These are phyloP conservation scores for Oscheius sp. DNA, from an alignment of 1,140 invertebrate genomes.

Conservation along the genomic window DNA sequence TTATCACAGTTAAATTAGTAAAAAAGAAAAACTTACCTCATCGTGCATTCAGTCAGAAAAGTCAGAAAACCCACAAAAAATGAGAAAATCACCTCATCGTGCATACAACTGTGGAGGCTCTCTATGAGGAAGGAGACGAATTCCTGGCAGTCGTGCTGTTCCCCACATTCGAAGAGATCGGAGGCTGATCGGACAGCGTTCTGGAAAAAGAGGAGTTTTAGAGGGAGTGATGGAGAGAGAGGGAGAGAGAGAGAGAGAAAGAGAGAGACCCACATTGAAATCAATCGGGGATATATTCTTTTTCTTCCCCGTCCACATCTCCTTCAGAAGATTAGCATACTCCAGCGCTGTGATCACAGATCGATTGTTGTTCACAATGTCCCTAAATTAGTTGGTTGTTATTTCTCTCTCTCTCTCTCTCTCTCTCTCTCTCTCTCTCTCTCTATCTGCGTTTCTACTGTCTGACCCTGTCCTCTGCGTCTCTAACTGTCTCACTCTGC, in stretches of 20 bases:
- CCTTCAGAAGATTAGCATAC: slow-evolving; percentile 73
- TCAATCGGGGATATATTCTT: slow-evolving; percentile 76
- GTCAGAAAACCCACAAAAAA: too few relatives aligned
- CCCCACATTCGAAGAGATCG: slow-evolving; percentile 71
- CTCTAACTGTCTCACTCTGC: too few relatives aligned
- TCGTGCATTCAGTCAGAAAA: too few relatives aligned
- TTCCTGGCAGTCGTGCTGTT: slow-evolving; percentile 91
- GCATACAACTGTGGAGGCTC: slow-evolving; percentile 83
- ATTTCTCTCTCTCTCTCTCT: too few relatives aligned
- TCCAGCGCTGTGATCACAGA: slow-evolving; percentile 67
- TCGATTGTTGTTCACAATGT: background rate
- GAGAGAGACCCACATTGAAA: slow-evolving; percentile 69
- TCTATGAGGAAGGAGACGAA: slow-evolving; percentile 85
- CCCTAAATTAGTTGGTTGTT: too few relatives aligned
- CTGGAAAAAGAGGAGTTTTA: slow-evolving; percentile 41
- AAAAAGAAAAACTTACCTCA: too few relatives aligned
- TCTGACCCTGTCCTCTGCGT: too few relatives aligned
- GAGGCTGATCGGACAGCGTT: slow-evolving; percentile 67
- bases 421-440: too few relatives aligned
- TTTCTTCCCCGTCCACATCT: slow-evolving; percentile 74
- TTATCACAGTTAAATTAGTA: too few relatives aligned
- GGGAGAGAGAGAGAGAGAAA: slow-evolving; percentile 10
- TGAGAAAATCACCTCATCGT: background rate
- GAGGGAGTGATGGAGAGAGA: background rate
- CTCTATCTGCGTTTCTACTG: too few relatives aligned